These are phyloP conservation scores for Prionace glauca DNA, from an alignment of 2,797 vertebrate genomes.

Conservation along the genomic window DNA sequence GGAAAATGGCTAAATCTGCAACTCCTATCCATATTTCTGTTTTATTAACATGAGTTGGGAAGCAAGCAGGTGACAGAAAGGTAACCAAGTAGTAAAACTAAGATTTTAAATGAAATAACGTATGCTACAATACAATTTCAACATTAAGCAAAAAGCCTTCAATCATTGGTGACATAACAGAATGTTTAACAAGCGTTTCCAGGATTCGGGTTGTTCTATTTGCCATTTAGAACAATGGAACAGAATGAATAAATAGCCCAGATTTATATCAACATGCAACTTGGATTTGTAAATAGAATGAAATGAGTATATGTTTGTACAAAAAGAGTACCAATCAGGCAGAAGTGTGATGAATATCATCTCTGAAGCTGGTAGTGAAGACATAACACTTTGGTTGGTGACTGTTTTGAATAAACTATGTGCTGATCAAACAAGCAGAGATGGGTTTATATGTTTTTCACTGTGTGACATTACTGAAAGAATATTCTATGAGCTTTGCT, in stretches of 20 bases:
- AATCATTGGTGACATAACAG: neutral
- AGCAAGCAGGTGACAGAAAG: neutral
- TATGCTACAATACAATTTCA: neutral
- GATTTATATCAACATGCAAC: neutral
- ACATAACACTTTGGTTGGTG: neutral
- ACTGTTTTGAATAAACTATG: neutral
- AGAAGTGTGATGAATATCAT: neutral
- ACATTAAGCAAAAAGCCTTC: neutral
- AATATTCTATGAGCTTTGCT: neutral
- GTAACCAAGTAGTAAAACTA: neutral
- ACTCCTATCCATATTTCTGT: neutral
- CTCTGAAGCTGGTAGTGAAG: neutral
- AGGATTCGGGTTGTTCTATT: neutral
- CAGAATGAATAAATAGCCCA: conserved; percentile 6
- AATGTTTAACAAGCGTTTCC: neutral
- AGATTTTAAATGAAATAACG: neutral
- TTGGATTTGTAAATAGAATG: neutral
- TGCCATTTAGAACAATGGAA: neutral
- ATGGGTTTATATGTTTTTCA: neutral
- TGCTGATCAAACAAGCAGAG: neutral
- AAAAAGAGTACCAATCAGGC: neutral
- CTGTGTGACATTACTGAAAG: neutral
- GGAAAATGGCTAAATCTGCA: neutral
- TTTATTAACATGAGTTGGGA: neutral
- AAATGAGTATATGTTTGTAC: neutral